Base-by-base conservation (phyloP, 2,888 invertebrate genomes). In the Amitus sp. region DNA sequence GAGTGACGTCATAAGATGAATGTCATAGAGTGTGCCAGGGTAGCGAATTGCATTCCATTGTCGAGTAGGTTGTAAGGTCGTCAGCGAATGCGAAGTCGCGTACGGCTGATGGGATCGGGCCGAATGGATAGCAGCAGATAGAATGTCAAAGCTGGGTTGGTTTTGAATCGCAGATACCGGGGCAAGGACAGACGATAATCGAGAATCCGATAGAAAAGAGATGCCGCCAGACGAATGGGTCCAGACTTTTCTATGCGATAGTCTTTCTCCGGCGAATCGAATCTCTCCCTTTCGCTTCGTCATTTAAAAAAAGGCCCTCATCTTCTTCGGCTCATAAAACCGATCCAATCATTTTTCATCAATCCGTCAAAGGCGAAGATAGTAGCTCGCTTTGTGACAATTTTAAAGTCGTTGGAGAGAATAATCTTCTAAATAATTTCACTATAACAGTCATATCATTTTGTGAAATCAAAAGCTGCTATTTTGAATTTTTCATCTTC, bases 271-370 rank as follows among this genome's bases (percentile, higher is more conserved):
- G 9, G 37, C 12, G 30, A 54, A 54, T 42, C 47, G 47, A 42
- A 40, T 30, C 39, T 55, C 19, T 46, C n/a, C n/a, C 47, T 23
- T 54, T 45, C 28, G 47, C 40, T 43, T 30, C 60, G 52, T 18
- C 37, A 47, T 47, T 7, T 20, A 6, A 17, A 19, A 48, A 50
- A 48, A 55, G 40, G 48, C 51, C 51, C 56, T 51, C 34, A 42
- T n/a, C n/a, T n/a, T n/a, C n/a, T n/a, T n/a, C n/a, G n/a, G 73
- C 82, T 82, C 83, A 79, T 84, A 84, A 84, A 84, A 83, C 81
- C 82, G 83, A 84, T 84, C 84, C 83, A 84, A 84, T 84, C 84
- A 83, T 84, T 73, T 78, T 58, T 61, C n/a, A n/a, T n/a, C n/a
- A n/a, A n/a, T n/a, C n/a, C n/a, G n/a, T n/a, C n/a, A n/a, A n/a